These are phyloP conservation scores for Tribolium castaneum DNA, from an alignment of 1,140 invertebrate genomes.

Conservation along the genomic window DNA sequence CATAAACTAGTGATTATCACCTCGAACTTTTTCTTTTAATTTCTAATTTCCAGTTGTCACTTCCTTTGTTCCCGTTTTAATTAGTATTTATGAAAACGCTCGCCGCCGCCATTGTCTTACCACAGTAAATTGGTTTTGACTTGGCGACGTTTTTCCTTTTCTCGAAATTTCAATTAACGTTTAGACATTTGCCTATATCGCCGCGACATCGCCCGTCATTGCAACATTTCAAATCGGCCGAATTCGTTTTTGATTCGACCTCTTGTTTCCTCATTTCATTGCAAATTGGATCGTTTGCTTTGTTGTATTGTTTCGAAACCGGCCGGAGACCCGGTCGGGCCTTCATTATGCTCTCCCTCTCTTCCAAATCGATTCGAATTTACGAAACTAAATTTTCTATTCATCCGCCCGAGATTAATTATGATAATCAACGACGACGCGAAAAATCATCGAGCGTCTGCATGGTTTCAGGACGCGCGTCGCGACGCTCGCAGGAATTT, in stretches of 20 bases:
- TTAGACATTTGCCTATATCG: background rate
- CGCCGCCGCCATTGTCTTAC: background rate
- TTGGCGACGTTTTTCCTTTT: constrained; percentile 1
- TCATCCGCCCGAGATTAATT: background rate
- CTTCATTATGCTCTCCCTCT: background rate
- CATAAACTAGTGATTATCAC: background rate
- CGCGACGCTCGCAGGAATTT: constrained; percentile 15
- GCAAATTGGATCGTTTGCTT: constrained; percentile 8
- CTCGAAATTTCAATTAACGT: background rate
- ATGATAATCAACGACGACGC: background rate
- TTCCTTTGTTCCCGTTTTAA: constrained; percentile 15
- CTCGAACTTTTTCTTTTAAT: constrained; percentile 18
- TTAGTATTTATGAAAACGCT: constrained; percentile 9
- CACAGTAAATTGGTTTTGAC: background rate
- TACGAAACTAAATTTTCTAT: background rate
- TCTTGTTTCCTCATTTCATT: background rate
- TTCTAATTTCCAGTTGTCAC: constrained; percentile 21
- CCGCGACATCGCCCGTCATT: background rate
- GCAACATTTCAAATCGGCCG: background rate
- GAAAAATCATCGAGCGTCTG: constrained; percentile 23
- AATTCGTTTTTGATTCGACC: background rate
- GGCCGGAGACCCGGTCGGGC: background rate
- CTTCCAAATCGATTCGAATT: background rate
- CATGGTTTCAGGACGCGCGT: background rate
- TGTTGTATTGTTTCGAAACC: constrained; percentile 5